Evolutionary conservation across 1,140 invertebrate species (phyloP), one percentile per base, ranked within the genome.

Genomic region (Mamestra configurata): DNA sequence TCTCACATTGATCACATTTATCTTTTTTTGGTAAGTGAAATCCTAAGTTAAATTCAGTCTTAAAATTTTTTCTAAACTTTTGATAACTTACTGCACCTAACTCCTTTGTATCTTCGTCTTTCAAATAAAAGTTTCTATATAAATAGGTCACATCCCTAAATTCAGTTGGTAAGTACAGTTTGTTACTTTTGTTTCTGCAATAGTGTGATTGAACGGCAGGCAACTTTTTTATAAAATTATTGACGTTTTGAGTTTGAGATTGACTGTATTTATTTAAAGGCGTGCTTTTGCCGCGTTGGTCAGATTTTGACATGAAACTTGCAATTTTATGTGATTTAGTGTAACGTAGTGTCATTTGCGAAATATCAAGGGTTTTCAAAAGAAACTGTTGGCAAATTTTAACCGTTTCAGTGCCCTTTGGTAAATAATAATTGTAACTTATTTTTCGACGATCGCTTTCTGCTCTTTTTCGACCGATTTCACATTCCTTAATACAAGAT

Each of bases 11-110:
- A 18, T 15, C 35, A 64, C 64, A 68, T 24, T 68, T 68, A 24
- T 68, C 64, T 46, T 46, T 68, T 15, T 68, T 68, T 11, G 64
- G 64, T 43, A 68, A 46, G 11, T 68, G 64, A 46, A 68, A 68
- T 4, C 64, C 64, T 46, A 68, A 22, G 11, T 68, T 43, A 46
- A 68, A 68, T 20, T 68, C 40, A 18, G 5, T 68, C 22, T 46
- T 22, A 68, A 68, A 46, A 46, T 46, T 20, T 13, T 22, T 43
- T 40, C n/a, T 64, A 10, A 37, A 64, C 1, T 4, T 64, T 18
- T 35, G 35, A 13, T 64, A 13, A 1, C 15, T 13, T 11, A 64
- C 59, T 37, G 35, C 3, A 64, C 27, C 31, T 64, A 40, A n/a
- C 15, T 37, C 4, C n/a, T 64, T 64, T 1, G 7, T 20, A 40